phyloP scores from a whole-genome alignment of 2,113 vertebrate genomes.

The Grallaria varia region DNA sequence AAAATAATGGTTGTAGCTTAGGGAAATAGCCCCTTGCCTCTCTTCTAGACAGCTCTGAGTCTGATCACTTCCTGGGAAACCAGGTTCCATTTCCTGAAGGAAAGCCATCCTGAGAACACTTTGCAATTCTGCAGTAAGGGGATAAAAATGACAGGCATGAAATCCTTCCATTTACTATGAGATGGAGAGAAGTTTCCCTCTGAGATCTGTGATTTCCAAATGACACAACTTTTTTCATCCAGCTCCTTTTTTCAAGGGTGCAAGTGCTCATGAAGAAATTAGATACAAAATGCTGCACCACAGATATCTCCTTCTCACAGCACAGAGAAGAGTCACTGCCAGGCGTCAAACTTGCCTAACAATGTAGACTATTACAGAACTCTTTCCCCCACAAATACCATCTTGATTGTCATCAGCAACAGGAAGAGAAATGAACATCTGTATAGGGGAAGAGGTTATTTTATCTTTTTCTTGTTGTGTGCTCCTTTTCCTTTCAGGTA shows the following conservation, averaged over 20 bases:
- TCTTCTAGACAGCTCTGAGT: background rate
- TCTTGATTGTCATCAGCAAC: background rate
- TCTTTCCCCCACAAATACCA: background rate
- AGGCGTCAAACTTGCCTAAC: background rate
- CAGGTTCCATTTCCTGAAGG: background rate
- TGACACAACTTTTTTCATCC: background rate
- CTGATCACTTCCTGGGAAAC: background rate
- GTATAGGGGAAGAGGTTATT: rapidly evolving
- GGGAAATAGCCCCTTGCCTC: background rate
- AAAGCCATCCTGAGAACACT: background rate
- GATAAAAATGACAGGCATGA: background rate
- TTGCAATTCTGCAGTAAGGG: background rate
- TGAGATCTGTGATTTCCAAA: background rate
- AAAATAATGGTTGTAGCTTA: background rate
- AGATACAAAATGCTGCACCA: background rate
- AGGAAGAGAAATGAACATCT: background rate
- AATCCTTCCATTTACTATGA: background rate
- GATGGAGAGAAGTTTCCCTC: background rate
- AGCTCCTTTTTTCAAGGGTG: background rate
- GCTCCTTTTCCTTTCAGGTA: background rate
- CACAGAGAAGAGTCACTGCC: background rate
- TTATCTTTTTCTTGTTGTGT: background rate
- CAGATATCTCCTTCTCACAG: background rate
- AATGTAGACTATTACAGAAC: background rate
- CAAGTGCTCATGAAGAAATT: background rate